Evolutionary conservation across 2,888 invertebrate species (phyloP).

Genomic region (Hirudinaria manillensis): DNA sequence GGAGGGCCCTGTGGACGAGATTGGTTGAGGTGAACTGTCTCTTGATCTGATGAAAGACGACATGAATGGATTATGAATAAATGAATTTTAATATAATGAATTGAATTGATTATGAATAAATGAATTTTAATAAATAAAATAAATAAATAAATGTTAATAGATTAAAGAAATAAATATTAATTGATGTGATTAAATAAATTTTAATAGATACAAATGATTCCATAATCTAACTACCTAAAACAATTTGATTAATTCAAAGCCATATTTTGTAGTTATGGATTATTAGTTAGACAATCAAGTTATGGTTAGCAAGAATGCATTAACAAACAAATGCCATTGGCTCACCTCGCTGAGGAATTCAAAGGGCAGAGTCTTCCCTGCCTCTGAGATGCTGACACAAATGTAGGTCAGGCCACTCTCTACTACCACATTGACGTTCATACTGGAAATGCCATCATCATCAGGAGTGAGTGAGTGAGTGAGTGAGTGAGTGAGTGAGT

Average conservation of each 20-base stretch:
- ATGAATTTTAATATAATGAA: neutral
- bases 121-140: neutral
- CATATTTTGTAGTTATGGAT: no score
- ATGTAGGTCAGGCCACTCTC: constrained; percentile 51
- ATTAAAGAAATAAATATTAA: no score
- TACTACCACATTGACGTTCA: constrained; percentile 49
- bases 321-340: no score
- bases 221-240: no score
- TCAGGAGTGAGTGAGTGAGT: constrained; percentile 4
- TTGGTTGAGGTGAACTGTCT: constrained; percentile 31
- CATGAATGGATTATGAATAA: neutral
- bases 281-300: no score
- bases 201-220: no score
- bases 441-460: constrained; percentile 37
- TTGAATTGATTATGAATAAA: neutral
- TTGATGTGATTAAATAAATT: no score
- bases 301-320: no score
- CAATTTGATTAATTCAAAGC: no score
- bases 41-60: constrained; percentile 37
- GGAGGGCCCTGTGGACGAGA: constrained; percentile 35
- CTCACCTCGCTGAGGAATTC: constrained; percentile 49
- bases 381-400: constrained; percentile 47
- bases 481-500: neutral
- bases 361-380: constrained; percentile 47
- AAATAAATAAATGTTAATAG: neutral